Evolutionary conservation across 2,113 vertebrate species (phyloP).

Genomic region (Pedionomus torquatus): DNA sequence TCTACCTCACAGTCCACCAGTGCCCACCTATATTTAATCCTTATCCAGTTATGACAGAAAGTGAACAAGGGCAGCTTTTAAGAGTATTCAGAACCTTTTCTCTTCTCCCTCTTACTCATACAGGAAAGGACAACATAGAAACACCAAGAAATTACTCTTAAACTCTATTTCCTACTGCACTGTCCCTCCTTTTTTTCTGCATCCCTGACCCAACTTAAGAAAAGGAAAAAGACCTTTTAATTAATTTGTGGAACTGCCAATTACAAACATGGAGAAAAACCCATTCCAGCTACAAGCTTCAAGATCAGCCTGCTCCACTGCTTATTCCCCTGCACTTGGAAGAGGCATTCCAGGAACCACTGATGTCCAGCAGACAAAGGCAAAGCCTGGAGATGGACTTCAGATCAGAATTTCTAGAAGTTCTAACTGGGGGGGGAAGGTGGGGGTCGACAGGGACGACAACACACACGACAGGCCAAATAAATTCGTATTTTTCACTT

Average conservation of each 20-base stretch:
- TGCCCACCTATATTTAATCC: not conserved
- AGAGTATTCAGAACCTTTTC: not conserved
- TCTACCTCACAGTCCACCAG: not conserved
- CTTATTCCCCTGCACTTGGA: not conserved
- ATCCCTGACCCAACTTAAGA: not conserved
- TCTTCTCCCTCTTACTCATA: not conserved
- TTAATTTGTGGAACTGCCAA: not conserved
- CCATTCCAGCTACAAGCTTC: not conserved
- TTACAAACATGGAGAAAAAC: not conserved
- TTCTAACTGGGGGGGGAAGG: no score
- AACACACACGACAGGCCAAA: no score
- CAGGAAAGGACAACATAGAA: rapidly evolving
- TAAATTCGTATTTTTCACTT: not conserved
- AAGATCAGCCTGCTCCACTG: not conserved
- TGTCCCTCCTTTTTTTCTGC: not conserved
- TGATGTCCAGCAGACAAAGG: not conserved
- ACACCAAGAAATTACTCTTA: not conserved
- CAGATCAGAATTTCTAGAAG: not conserved
- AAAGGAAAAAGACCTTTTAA: not conserved
- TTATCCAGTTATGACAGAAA: not conserved
- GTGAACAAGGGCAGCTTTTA: not conserved
- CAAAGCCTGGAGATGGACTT: not conserved
- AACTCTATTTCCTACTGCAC: not conserved
- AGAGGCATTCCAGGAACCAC: not conserved
- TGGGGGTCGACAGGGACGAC: no score